Evolutionary conservation across 2,888 invertebrate genomes (phyloP).

Genomic region (Sesia apiformis): DNA sequence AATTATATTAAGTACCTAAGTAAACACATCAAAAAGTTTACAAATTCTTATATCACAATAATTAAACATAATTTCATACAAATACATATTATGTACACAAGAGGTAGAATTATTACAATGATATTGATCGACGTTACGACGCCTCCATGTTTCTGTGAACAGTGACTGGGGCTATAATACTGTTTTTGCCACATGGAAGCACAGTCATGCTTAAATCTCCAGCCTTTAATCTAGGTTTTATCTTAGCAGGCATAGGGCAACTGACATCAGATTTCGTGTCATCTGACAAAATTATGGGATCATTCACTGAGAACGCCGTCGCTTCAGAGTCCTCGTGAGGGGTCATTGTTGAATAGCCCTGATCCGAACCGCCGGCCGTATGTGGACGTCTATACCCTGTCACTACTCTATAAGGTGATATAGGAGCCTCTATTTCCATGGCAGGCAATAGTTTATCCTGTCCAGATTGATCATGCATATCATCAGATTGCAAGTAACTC

Average conservation of each 20-base stretch:
- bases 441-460: constrained; percentile 78
- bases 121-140: constrained; percentile 49
- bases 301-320: constrained; percentile 82
- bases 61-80: constrained; percentile 4
- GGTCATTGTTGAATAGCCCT: constrained; percentile 96
- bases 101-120: constrained; percentile 39
- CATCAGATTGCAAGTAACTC: constrained; percentile 83
- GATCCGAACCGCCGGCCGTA: constrained; percentile 89
- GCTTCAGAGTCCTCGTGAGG: constrained; percentile 93
- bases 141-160: constrained; percentile 93
- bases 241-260: constrained; percentile 71
- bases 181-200: constrained; percentile 70
- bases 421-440: constrained; percentile 78
- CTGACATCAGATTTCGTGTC: constrained; percentile 71
- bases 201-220: constrained; percentile 61
- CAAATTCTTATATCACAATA: constrained; percentile 11
- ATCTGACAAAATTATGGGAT: constrained; percentile 74
- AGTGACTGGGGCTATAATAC: constrained; percentile 89
- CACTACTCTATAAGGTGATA: constrained; percentile 91
- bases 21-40: constrained; percentile 9
- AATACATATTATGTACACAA: constrained; percentile 4
- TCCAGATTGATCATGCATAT: constrained; percentile 76
- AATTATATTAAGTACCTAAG: not conserved
- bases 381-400: constrained; percentile 86
- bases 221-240: constrained; percentile 53